phyloP scores from a whole-genome alignment of 2,888 invertebrate species.

The Perithous albicinctus region DNA sequence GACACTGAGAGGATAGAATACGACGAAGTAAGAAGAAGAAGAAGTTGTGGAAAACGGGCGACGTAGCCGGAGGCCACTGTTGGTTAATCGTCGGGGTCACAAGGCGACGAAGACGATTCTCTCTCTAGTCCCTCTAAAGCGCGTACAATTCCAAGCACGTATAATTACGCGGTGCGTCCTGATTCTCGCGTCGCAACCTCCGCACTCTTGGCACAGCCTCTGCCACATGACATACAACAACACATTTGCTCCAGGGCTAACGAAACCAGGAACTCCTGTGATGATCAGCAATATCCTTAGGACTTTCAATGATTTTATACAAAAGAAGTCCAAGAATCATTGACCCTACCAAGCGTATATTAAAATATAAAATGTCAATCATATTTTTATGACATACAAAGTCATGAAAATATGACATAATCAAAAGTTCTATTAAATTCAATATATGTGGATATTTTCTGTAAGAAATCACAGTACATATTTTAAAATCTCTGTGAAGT shows the following conservation, averaged over 20 bases:
- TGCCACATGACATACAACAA: neutral
- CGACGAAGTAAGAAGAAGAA: constrained; percentile 62
- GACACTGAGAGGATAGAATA: constrained; percentile 25
- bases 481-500: too few species aligned
- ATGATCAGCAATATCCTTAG: neutral
- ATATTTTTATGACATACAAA: too few species aligned
- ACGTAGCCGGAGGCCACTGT: constrained; percentile 68
- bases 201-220: constrained; percentile 48
- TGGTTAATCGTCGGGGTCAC: constrained; percentile 68
- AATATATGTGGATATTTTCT: too few species aligned
- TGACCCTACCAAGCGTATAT: neutral
- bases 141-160: constrained; percentile 68
- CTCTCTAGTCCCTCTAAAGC: constrained; percentile 50
- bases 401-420: too few species aligned
- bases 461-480: too few species aligned
- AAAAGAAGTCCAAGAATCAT: constrained; percentile 6
- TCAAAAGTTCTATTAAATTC: too few species aligned
- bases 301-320: constrained; percentile 2
- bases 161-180: constrained; percentile 67
- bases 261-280: constrained; percentile 35
- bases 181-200: constrained; percentile 65
- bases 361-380: neutral
- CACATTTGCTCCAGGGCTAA: constrained; percentile 28
- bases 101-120: constrained; percentile 63
- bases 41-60: constrained; percentile 74